Evolutionary conservation across 2,888 invertebrate genomes (phyloP).

Genomic region (Palloptera scutellata): DNA sequence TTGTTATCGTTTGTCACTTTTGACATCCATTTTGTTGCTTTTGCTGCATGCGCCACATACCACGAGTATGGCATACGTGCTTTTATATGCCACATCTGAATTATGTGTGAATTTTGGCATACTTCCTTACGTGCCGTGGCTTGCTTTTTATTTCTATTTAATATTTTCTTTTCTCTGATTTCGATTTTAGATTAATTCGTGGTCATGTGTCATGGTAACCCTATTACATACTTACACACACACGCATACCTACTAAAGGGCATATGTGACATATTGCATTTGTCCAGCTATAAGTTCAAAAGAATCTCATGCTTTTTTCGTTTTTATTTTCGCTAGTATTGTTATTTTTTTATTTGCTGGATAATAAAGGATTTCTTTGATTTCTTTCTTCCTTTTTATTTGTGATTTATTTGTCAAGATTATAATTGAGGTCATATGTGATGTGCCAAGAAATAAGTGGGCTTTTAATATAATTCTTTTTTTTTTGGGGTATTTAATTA

Average conservation of each 20-base stretch:
- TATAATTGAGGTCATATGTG: constrained; percentile 30
- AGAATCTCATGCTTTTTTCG: no score
- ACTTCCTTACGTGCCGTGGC: background rate
- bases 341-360: constrained; percentile 24
- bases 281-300: constrained; percentile 6
- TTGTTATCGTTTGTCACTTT: no score
- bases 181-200: constrained; percentile 46
- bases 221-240: background rate
- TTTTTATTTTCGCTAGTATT: no score
- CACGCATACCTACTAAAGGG: no score
- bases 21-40: no score
- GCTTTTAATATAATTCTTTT: no score
- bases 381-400: background rate
- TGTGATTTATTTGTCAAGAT: constrained; percentile 31
- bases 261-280: constrained; percentile 13
- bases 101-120: constrained; percentile 46
- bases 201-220: constrained; percentile 38
- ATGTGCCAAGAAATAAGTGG: background rate
- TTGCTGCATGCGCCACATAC: no score
- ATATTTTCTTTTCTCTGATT: constrained; percentile 29
- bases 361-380: constrained; percentile 27
- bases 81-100: constrained; percentile 42
- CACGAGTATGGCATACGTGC: constrained; percentile 31
- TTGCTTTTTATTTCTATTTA: no score
- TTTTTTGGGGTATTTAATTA: no score